Conservation (phyloP, 2,113 vertebrate species). For the Pipra filicauda region DNA sequence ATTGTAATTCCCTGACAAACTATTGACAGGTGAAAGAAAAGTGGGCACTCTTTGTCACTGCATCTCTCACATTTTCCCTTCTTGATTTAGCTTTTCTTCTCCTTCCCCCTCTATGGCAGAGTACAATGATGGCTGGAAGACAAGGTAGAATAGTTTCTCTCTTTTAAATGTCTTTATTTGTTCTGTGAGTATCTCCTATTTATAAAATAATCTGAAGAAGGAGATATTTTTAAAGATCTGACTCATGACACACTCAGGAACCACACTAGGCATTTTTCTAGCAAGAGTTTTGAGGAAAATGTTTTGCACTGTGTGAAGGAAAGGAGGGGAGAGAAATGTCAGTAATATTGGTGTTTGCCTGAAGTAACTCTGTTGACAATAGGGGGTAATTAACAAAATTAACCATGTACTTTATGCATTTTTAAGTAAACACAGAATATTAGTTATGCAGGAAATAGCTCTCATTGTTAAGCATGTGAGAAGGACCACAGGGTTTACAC, state of each 20-base stretch:
- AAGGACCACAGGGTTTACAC: neutral
- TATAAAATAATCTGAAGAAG: neutral
- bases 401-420: neutral
- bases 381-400: slow-evolving; percentile 4
- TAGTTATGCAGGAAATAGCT: neutral
- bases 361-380: neutral
- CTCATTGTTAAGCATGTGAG: neutral
- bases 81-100: neutral
- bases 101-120: neutral
- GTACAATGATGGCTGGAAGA: neutral
- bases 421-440: neutral
- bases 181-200: neutral
- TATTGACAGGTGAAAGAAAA: neutral
- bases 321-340: neutral
- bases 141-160: neutral
- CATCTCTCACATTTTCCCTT: neutral
- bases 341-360: neutral
- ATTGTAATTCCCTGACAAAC: neutral
- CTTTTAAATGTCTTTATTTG: neutral
- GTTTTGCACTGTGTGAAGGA: neutral
- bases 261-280: neutral
- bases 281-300: neutral
- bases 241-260: neutral
- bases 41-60: neutral
- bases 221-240: neutral